Percentiles rank a stretch among this genome's conserved stretches.
Conservation (phyloP, 1,140 invertebrate genomes). For the Babylonia areolata region DNA sequence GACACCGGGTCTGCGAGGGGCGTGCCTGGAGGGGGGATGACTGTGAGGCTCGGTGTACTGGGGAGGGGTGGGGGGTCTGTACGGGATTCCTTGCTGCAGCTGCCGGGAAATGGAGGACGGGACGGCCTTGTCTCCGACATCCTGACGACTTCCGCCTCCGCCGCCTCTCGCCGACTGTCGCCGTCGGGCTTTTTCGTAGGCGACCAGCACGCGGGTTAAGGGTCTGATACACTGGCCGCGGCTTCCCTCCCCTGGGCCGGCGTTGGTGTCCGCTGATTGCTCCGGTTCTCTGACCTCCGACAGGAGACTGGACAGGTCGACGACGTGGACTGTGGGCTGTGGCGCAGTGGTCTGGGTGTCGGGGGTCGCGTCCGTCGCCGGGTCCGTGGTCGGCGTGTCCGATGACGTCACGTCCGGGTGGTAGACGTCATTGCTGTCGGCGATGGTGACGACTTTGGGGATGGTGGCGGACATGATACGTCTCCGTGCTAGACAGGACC, state of each 20-base stretch:
- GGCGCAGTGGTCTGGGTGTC: not conserved
- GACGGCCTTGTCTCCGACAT: not conserved
- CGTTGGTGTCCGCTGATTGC: not conserved
- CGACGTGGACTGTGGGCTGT: not conserved
- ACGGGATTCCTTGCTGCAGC: conserved; percentile 20
- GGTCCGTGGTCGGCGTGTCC: not conserved
- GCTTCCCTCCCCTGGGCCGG: not conserved
- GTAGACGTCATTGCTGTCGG: not conserved
- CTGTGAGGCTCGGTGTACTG: not conserved
- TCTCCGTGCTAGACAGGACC: not conserved
- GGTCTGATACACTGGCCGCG: not conserved
- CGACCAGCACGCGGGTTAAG: not conserved
- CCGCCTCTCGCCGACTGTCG: not conserved
- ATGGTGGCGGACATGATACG: not conserved
- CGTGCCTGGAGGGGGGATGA: not conserved
- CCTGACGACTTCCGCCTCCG: not conserved
- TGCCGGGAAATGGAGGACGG: conserved; percentile 13
- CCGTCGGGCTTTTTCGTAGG: conserved; percentile 16
- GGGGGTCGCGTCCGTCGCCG: not conserved
- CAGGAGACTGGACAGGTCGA: conserved; percentile 20
- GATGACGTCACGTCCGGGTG: not conserved
- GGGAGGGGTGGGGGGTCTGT: conserved; percentile 2
- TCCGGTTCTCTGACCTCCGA: conserved; percentile 13
- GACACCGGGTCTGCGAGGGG: not conserved
- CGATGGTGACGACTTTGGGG: not conserved